Base-by-base conservation (phyloP, 2,888 invertebrate genomes). In the Idaea dimidiata region DNA sequence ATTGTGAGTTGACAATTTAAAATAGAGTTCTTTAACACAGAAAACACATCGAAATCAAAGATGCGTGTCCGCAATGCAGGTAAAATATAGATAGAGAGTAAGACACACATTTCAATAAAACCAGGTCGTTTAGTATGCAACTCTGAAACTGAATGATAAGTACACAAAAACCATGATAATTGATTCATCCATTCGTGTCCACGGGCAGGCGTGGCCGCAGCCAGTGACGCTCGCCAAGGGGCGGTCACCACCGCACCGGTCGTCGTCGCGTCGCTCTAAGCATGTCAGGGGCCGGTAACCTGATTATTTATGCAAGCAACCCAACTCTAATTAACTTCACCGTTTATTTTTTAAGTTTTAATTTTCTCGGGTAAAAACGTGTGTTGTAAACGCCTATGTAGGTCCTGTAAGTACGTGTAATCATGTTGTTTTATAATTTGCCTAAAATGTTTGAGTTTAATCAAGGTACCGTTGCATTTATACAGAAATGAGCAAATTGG, bases 281-380 rank as follows among this genome's bases (percentile, higher is more conserved):
- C 43, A 43, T 43, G 43, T 43, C 43, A 24, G 43, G 43, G 33
- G 43, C 43, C 43, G 43, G 43, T 43, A 43, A 43, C 43, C 43
- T 43, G 43, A 43, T 43, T 43, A 43, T 43, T 43, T 43, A 43
- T 43, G 43, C 43, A 43, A 43, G 43, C 43, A 43, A 10, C 43
- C 43, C 43, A 43, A 10, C 43, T 43, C 10, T 43, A 43, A 43
- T 43, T 43, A 43, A 43, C 43, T 43, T 10, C 7, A 43, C 43
- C 43, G 43, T 43, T 43, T 43, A 43, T 43, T 43, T 43, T 43
- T 43, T 43, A 43, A 43, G 43, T 43, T 43, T 43, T 43, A 43
- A 43, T 43, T 43, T 43, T 43, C 43, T 43, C 0, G 43, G 43
- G 6, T 43, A 43, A 17, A 62, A 72, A 70, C 72, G 67, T 66